Percentiles rank a stretch among this genome's conserved stretches.
Evolutionary conservation across 2,113 vertebrate genomes (phyloP).

Genomic region (Percopsis transmontana): DNA sequence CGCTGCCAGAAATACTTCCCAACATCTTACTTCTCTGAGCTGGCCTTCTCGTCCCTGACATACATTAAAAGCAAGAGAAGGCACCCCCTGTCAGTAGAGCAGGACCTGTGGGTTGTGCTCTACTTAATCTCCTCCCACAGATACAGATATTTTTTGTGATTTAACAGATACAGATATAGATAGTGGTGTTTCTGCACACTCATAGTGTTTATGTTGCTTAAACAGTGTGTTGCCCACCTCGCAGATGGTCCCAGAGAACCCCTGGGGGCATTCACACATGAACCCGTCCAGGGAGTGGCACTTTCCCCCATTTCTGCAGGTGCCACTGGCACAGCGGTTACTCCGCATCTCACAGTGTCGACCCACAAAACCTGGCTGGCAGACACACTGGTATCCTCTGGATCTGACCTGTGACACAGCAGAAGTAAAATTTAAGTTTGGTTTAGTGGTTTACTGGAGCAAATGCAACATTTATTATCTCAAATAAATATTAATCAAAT

Average conservation of each 20-base stretch:
- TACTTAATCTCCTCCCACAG: no score
- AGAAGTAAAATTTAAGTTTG: not conserved
- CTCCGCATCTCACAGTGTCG: slow-evolving; percentile 86
- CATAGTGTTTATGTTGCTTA: not conserved
- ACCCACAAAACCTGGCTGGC: slow-evolving; percentile 84
- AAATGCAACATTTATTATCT: no score
- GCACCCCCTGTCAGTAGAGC: no score
- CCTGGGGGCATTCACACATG: slow-evolving; percentile 84
- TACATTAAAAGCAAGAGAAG: no score
- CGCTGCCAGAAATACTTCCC: no score
- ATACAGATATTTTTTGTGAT: no score
- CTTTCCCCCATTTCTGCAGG: slow-evolving; percentile 83
- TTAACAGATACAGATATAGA: not conserved
- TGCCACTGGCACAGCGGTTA: slow-evolving; percentile 82
- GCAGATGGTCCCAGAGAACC: slow-evolving; percentile 84
- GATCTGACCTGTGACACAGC: slow-evolving; percentile 72
- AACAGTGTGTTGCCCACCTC: slow-evolving; percentile 80
- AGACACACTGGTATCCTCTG: slow-evolving; percentile 84
- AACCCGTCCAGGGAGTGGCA: slow-evolving; percentile 84
- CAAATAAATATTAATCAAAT: no score
- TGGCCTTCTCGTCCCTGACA: no score
- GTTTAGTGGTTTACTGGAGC: no score
- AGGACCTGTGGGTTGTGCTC: no score
- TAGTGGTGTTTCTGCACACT: not conserved
- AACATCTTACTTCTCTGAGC: no score